phyloP scores from a whole-genome alignment of 2,797 vertebrate species.

The Okamejei kenojei region DNA sequence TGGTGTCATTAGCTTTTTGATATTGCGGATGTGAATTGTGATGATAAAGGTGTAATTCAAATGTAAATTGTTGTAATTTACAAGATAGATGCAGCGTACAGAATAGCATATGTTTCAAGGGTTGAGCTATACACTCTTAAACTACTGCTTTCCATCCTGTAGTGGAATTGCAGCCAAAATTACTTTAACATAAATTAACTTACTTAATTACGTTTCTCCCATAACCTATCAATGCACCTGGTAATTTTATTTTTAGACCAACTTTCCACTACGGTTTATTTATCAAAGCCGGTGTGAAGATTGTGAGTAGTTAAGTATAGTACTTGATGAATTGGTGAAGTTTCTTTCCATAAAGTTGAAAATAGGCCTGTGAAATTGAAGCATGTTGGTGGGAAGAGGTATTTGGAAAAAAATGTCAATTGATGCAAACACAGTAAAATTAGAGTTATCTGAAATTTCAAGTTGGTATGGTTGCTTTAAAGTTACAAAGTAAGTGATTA shows the following conservation, averaged over 20 bases:
- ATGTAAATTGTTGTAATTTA: no score
- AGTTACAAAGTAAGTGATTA: background rate
- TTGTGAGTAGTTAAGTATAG: background rate
- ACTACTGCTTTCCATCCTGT: background rate
- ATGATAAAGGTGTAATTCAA: no score
- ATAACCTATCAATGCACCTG: background rate
- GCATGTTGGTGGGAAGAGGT: background rate
- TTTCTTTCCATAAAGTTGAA: background rate
- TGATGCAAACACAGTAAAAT: background rate
- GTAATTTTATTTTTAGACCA: background rate
- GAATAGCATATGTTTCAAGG: background rate
- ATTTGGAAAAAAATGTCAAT: background rate
- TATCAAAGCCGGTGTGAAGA: background rate
- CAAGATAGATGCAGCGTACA: background rate
- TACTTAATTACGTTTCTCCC: background rate
- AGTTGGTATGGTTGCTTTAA: background rate
- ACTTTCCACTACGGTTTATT: background rate
- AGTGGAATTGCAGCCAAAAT: background rate
- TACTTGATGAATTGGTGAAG: background rate
- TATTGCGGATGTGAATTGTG: no score
- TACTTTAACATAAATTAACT: no score
- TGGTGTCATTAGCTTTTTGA: no score
- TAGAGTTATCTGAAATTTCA: slow-evolving; percentile 24
- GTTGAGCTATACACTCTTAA: background rate
- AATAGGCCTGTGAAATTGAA: background rate